Conservation (phyloP, 2,113 vertebrate species). For the Heptranchias perlo region DNA sequence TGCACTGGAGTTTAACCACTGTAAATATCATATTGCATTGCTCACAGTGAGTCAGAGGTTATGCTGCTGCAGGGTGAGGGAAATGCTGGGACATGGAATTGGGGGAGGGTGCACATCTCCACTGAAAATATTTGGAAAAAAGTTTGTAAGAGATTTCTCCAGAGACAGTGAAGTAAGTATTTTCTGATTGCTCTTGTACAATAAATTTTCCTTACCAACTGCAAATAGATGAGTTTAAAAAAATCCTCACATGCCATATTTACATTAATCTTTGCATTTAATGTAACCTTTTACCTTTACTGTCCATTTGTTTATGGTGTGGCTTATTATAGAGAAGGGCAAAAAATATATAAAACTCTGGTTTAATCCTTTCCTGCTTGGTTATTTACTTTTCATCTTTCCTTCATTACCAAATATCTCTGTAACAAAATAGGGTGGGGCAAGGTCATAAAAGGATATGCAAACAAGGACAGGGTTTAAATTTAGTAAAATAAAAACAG, state of each 20-base stretch:
- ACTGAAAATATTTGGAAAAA: not conserved
- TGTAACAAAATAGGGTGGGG: not conserved
- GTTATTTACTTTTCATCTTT: not conserved
- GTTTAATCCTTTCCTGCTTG: not conserved
- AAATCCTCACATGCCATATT: not conserved
- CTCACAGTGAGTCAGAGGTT: slow-evolving; percentile 1
- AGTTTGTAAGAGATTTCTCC: not conserved
- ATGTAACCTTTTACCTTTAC: not conserved
- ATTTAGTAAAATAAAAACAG: too few species aligned
- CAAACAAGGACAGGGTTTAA: not conserved
- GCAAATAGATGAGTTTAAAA: not conserved
- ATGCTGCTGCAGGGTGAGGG: not conserved
- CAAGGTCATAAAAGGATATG: not conserved
- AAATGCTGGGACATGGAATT: not conserved
- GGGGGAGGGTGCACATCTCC: not conserved
- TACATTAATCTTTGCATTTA: not conserved
- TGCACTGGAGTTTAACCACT: not conserved
- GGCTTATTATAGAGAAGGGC: not conserved
- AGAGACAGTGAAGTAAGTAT: not conserved
- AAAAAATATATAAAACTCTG: not conserved
- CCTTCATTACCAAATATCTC: not conserved
- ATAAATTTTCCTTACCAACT: not conserved
- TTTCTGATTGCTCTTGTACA: not conserved
- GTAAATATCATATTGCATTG: not conserved
- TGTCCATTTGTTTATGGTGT: not conserved